Base-by-base conservation (phyloP, 2,888 invertebrate genomes). In the Eupithecia insigniata region DNA sequence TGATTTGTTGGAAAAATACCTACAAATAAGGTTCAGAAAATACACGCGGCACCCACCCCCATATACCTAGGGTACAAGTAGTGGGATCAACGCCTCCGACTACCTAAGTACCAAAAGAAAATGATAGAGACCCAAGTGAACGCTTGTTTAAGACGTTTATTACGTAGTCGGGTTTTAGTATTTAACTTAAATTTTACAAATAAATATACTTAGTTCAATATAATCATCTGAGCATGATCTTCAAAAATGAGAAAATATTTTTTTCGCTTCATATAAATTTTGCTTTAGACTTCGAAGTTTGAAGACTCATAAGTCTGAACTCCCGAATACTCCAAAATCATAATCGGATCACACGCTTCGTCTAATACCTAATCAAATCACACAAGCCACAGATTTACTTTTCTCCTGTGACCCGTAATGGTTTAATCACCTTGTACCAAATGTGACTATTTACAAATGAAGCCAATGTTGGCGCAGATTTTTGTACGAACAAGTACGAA, bases 291-390 rank as follows among this genome's bases (percentile, higher is more conserved):
- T 55, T 55, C 22, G 26, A 55, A 55, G 22, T 55, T 55, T 51
- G 26, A 55, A 55, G 22, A 55, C 26, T 55, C 14, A 22, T 51
- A 51, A 51, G 12, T 51, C 22, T 10, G 10, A 51, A n/a, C n/a
- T n/a, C n/a, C n/a, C n/a, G n/a, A n/a, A 51, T 2, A 22, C 51
- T 55, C 26, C 55, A 26, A 26, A 55, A 55, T 26, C 55, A 26
- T 26, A 55, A 55, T 55, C 55, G 55, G 4, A 55, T 55, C 26
- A 55, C 55, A 26, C 55, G 55, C 26, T 55, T 55, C 55, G 26
- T 55, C 22, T 55, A 55, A 55, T 55, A 26, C 22, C 55, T 55
- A 55, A 55, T 55, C 55, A 55, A 55, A 55, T 55, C 26, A 55
- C 55, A 14, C 55, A 55, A 55, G 55, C 55, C 55, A 26, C 55